A percentile compares a stretch with the other conserved stretches of the same genome.
Evolutionary conservation across 2,797 vertebrate genomes (phyloP).

Genomic region (Heterohyrax brucei): DNA sequence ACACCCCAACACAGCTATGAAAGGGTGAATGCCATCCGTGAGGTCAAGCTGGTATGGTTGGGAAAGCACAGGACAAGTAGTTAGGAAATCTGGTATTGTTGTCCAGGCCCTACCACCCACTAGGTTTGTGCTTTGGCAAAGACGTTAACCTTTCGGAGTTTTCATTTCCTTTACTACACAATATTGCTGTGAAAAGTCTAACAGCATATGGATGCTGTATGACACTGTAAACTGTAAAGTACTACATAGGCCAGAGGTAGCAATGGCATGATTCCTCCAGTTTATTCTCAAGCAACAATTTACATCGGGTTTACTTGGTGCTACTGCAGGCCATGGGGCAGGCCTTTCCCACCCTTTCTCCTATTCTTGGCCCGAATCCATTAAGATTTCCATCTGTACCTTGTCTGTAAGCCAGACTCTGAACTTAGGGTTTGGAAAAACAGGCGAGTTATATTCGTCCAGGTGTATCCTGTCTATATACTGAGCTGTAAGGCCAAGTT

Average conservation of each 20-base stretch:
- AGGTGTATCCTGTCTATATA: conserved; percentile 86
- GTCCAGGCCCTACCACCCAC: not conserved
- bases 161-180: not conserved
- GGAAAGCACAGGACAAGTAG: not conserved
- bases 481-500: conserved; percentile 75
- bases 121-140: not conserved
- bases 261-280: not conserved
- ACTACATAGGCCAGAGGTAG: too few species aligned
- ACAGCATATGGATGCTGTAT: not conserved
- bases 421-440: conserved; percentile 80
- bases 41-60: not conserved
- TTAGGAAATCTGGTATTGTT: not conserved
- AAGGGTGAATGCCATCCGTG: not conserved
- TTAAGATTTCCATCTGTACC: conserved; percentile 82
- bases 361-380: conserved; percentile 74
- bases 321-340: not conserved
- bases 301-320: not conserved
- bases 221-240: not conserved
- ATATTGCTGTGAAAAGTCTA: not conserved
- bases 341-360: conserved; percentile 61
- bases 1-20: not conserved
- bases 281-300: not conserved
- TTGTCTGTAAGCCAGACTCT: conserved; percentile 81
- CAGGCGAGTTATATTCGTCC: conserved; percentile 77
- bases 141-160: not conserved